These are phyloP conservation scores for Drosophila rufa DNA, from an alignment of 1,140 invertebrate species.

Conservation along the genomic window DNA sequence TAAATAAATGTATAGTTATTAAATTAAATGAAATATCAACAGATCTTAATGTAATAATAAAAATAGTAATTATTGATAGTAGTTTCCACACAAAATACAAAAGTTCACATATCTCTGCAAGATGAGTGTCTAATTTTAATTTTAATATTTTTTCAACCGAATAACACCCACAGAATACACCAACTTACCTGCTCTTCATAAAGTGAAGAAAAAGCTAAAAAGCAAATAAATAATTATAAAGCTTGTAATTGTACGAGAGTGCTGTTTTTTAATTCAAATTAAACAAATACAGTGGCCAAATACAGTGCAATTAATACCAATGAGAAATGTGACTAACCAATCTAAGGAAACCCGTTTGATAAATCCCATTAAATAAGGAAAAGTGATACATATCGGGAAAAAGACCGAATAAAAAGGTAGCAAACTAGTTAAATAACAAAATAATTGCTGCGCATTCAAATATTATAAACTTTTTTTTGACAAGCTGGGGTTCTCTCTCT, in stretches of 20 bases:
- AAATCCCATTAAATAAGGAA: conserved; percentile 29
- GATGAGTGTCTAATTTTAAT: background rate
- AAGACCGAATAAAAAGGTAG: conserved; percentile 42
- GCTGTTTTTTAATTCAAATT: conserved; percentile 12
- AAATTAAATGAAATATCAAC: background rate
- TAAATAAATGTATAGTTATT: background rate
- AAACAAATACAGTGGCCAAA: conserved; percentile 53
- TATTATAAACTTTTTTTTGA: conserved; percentile 9
- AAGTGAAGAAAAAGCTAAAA: conserved; percentile 38
- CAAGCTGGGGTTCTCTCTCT: conserved; percentile 14
- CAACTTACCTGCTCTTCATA: conserved; percentile 21
- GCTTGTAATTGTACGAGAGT: conserved; percentile 24
- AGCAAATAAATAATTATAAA: conserved; percentile 10
- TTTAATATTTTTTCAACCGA: background rate
- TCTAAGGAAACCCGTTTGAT: conserved; percentile 39
- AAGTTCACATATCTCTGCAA: background rate
- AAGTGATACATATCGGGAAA: conserved; percentile 20
- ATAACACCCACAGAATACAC: conserved; percentile 28
- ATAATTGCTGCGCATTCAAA: conserved; percentile 51
- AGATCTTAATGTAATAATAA: background rate
- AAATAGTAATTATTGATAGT: no score
- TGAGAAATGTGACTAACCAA: conserved; percentile 78
- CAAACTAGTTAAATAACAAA: conserved; percentile 27
- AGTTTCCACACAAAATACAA: background rate
- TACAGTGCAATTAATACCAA: conserved; percentile 61